Percentiles rank a stretch among this genome's conserved stretches.
phyloP scores from a whole-genome alignment of 2,113 vertebrate species.

The Dromas ardeola region DNA sequence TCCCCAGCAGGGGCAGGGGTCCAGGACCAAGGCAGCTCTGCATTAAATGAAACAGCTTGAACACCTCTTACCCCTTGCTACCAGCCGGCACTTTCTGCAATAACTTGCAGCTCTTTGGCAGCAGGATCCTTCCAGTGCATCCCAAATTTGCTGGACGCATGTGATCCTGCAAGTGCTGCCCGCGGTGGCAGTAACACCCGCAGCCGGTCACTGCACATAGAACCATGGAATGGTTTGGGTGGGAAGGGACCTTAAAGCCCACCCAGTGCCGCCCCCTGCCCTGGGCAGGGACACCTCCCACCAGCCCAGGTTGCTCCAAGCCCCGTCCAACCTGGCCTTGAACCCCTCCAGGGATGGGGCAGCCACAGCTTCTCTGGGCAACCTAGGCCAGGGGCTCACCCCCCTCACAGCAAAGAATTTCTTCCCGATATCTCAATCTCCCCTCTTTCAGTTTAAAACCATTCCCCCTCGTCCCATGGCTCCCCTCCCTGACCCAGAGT shows the following conservation, averaged over 20 bases:
- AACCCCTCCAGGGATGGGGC: too few relatives aligned
- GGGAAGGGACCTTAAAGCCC: background rate
- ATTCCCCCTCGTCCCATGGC: too few relatives aligned
- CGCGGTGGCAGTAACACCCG: rapidly evolving
- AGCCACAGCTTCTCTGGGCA: too few relatives aligned
- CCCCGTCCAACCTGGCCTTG: too few relatives aligned
- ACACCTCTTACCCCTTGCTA: background rate
- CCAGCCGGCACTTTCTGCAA: background rate
- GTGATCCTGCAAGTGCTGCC: rapidly evolving
- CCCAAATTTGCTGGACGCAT: background rate
- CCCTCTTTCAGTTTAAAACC: too few relatives aligned
- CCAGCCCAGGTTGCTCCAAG: too few relatives aligned
- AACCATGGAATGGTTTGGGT: background rate
- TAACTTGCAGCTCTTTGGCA: background rate
- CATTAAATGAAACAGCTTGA: background rate
- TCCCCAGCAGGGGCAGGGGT: background rate
- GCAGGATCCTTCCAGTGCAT: background rate
- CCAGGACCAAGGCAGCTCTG: background rate
- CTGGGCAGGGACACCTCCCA: background rate
- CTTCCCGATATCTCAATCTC: too few relatives aligned
- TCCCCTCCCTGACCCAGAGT: too few relatives aligned
- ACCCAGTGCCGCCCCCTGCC: background rate
- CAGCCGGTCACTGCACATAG: background rate
- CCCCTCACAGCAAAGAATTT: too few relatives aligned
- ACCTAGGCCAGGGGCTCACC: too few relatives aligned